Conservation (phyloP, 2,797 vertebrate genomes). For the Molossus molossus region DNA sequence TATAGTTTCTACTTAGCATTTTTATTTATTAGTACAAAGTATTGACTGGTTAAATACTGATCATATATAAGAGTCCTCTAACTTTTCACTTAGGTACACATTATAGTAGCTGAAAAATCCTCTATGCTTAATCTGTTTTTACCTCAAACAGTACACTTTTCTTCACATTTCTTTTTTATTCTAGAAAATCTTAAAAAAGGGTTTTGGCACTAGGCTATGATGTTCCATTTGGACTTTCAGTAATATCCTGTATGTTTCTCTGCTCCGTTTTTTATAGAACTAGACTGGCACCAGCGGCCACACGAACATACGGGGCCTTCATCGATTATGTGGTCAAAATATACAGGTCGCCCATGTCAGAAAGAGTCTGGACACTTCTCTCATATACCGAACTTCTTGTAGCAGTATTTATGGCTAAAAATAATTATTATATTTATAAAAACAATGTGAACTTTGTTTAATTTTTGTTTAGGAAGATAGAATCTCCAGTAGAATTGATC, state of each 20-base stretch:
- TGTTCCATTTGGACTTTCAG: constrained; percentile 10
- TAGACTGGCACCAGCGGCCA: neutral
- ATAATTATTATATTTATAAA: constrained; percentile 3
- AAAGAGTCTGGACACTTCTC: constrained; percentile 46
- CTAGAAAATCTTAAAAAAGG: neutral
- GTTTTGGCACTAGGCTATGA: neutral
- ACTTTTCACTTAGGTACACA: neutral
- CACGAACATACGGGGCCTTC: neutral
- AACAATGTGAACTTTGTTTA: constrained; percentile 52
- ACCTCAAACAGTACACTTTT: constrained; percentile 33
- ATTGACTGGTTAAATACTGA: constrained; percentile 10
- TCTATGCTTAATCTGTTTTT: constrained; percentile 12
- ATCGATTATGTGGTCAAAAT: neutral
- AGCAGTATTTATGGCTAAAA: constrained; percentile 58
- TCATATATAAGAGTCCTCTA: neutral
- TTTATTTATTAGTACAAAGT: constrained; percentile 45
- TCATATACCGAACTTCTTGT: neutral
- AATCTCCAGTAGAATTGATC: neutral
- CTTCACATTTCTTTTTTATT: constrained; percentile 30
- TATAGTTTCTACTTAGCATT: constrained; percentile 44
- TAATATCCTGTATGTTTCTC: neutral
- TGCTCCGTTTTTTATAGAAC: neutral
- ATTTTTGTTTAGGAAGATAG: constrained; percentile 58
- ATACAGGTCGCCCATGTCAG: neutral
- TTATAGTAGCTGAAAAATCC: neutral